Evolutionary conservation across 2,113 vertebrate species (phyloP).

Genomic region (Ardeotis arabs): DNA sequence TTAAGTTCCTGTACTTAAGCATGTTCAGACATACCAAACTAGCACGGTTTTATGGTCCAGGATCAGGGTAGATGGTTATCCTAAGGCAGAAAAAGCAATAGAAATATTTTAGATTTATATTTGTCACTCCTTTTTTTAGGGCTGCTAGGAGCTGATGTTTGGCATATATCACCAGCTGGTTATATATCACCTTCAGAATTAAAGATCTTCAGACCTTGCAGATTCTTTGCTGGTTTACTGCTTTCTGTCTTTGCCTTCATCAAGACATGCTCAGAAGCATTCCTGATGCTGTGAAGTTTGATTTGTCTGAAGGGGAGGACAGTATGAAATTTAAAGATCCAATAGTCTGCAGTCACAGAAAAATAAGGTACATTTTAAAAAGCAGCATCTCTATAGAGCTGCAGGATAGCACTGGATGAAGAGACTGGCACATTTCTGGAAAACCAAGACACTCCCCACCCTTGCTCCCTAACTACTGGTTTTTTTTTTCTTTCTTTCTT

Average conservation of each 20-base stretch:
- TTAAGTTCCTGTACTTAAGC: not conserved
- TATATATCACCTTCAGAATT: not conserved
- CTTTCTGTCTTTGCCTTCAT: not conserved
- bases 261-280: not conserved
- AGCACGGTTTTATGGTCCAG: not conserved
- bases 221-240: slow-evolving; percentile 14
- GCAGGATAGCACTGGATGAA: not conserved
- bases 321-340: not conserved
- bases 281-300: not conserved
- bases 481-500: not conserved
- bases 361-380: not conserved
- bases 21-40: not conserved
- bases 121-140: not conserved
- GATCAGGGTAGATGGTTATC: not conserved
- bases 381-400: not conserved
- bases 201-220: not conserved
- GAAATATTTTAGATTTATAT: slow-evolving; percentile 11
- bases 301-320: not conserved
- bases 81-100: not conserved
- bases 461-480: not conserved
- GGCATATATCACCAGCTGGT: not conserved
- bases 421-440: not conserved
- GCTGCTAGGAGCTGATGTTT: not conserved
- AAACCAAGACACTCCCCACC: not conserved
- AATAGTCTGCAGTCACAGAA: not conserved